These are phyloP conservation scores for Lepidocyrtinus sp. DNA, from an alignment of 2,888 invertebrate species.

Conservation along the genomic window DNA sequence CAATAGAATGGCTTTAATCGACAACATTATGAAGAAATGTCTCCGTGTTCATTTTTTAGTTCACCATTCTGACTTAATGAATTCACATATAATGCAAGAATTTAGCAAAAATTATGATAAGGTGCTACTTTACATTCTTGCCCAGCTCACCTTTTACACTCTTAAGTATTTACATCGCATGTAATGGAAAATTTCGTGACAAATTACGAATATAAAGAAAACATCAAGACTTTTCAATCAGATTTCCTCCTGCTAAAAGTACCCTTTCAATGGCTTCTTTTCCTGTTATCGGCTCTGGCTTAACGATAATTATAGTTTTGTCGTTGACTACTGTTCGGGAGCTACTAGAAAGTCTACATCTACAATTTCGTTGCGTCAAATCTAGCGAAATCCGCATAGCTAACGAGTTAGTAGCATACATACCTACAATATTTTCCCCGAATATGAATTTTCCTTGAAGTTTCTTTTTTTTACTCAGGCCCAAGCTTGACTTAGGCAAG, in stretches of 20 bases:
- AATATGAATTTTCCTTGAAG: conserved; percentile 40
- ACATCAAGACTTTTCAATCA: conserved; percentile 9
- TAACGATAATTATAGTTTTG: conserved; percentile 21
- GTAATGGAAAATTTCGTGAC: conserved; percentile 7
- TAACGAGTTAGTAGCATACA: conserved; percentile 52
- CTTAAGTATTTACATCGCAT: no score
- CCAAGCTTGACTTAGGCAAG: conserved; percentile 33
- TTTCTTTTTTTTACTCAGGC: conserved; percentile 24
- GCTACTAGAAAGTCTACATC: conserved; percentile 25
- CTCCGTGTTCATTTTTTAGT: no score
- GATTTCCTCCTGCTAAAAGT: not conserved
- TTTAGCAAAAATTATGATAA: no score
- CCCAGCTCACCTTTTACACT: no score
- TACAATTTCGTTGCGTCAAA: conserved; percentile 59
- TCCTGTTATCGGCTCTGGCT: not conserved
- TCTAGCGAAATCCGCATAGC: conserved; percentile 62
- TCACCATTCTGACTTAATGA: no score
- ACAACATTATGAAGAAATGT: no score
- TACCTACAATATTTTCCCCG: conserved; percentile 43
- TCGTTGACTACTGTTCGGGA: not conserved
- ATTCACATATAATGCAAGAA: no score
- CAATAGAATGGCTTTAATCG: no score
- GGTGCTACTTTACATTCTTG: no score
- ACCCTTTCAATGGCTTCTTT: not conserved
- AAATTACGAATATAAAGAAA: not conserved